Conservation (phyloP, 2,888 invertebrate species). For the Amiota communis region DNA sequence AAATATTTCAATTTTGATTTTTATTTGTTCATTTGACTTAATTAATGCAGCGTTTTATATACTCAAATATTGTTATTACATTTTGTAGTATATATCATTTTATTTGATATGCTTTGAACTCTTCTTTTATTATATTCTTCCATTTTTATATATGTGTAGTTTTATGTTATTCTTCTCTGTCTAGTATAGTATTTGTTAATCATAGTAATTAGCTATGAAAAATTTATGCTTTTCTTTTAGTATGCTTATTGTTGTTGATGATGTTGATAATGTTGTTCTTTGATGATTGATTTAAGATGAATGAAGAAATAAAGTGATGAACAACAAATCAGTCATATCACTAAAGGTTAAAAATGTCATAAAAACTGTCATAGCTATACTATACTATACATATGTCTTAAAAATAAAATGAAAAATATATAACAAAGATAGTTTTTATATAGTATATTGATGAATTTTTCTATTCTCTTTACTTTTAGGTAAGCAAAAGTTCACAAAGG, state of each 20-base stretch:
- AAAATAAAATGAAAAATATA: too few species aligned
- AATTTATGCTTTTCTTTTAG: slow-evolving; percentile 49
- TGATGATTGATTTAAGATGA: background rate
- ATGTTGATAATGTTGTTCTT: background rate
- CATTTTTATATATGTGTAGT: background rate
- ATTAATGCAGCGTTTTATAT: slow-evolving; percentile 28
- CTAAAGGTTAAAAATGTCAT: too few species aligned
- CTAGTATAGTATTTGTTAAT: slow-evolving; percentile 48
- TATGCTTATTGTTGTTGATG: background rate
- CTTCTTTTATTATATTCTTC: slow-evolving; percentile 24
- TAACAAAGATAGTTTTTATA: too few species aligned
- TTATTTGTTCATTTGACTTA: slow-evolving; percentile 39
- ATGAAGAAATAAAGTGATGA: too few species aligned
- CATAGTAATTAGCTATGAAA: slow-evolving; percentile 52
- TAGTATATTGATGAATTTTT: too few species aligned
- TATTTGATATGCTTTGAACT: background rate
- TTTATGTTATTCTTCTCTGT: slow-evolving; percentile 7
- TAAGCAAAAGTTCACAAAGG: slow-evolving; percentile 6
- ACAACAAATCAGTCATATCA: too few species aligned
- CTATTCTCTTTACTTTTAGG: slow-evolving; percentile 1
- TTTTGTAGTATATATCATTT: slow-evolving; percentile 1
- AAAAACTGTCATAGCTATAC: too few species aligned
- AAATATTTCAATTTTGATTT: slow-evolving; percentile 58
- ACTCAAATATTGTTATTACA: background rate
- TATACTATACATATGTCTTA: too few species aligned